Evolutionary conservation across 2,113 vertebrate genomes (phyloP), one percentile per base, ranked within the genome.

Genomic region (Chaenogobius annularis): DNA sequence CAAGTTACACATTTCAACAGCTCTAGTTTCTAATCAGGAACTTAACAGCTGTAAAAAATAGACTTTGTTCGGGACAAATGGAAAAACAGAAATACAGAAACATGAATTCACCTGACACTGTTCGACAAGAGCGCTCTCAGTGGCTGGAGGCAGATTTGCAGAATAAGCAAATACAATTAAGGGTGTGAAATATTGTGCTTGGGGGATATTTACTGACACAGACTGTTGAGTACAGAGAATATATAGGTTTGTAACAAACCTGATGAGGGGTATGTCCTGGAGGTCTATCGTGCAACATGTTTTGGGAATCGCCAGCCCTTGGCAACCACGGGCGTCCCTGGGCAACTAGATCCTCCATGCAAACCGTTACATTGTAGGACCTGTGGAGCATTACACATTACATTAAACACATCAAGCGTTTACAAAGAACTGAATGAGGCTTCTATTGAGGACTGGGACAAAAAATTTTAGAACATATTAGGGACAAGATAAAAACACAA

Each of bases 331-430:
- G 95, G 62, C 95, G 93, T n/a, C n/a, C n/a, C n/a, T n/a, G 35
- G 92, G 83, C 20, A 93, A 91, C 82, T 96, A n/a, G n/a, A n/a
- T n/a, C 95, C 83, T 94, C 92, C 86, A 91, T 90, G 81, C 96
- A 97, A 0, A n/a, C n/a, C n/a, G 95, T 95, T 50, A 95, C 92
- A n/a, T 97, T 97, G 93, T 97, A 97, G 14, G 90, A 94, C 96
- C 96, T 96, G 84, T 1, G 73, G 78, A 6, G 40, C 66, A 71
- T 81, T 61, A 35, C 58, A 61, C 5, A 14, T 61, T 61, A 46
- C 44, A 40, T 4, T 40, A 9, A 40, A 40, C 9, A 9, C 7
- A 11, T 11, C 12, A 20, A 54, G 9, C 7, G 14, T 46, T 46
- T 46, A 19, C 14, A 17, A 5, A 17, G 47, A 50, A 50, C 15